These are phyloP conservation scores for Scophthalmus maximus DNA, from an alignment of 2,113 vertebrate species.

Conservation along the genomic window DNA sequence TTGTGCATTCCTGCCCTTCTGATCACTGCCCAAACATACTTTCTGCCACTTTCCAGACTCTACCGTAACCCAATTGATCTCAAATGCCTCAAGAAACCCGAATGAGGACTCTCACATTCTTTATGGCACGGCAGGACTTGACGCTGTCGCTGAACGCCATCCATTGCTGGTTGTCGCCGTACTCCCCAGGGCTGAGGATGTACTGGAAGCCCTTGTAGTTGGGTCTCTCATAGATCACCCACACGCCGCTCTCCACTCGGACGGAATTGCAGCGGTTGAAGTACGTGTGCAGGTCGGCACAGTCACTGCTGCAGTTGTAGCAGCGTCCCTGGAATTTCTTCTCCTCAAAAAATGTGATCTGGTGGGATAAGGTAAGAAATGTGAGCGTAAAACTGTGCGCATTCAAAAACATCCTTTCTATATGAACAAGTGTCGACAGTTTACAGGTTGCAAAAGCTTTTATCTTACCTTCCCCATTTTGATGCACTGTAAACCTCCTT, in stretches of 20 bases:
- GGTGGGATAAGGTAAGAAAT: conserved; percentile 5
- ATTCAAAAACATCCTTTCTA: too few relatives aligned
- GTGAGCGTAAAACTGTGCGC: too few relatives aligned
- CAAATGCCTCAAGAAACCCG: not conserved
- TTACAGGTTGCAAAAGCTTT: not conserved
- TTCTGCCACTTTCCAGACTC: not conserved
- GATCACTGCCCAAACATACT: not conserved
- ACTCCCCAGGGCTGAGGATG: conserved; percentile 79
- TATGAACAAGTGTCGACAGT: fast-evolving
- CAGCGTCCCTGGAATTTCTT: conserved; percentile 82
- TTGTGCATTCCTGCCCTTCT: conserved; percentile 16
- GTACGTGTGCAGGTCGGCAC: conserved; percentile 75
- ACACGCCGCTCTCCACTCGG: conserved; percentile 75
- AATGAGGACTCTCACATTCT: conserved; percentile 63
- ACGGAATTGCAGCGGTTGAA: conserved; percentile 77
- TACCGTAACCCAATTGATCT: not conserved
- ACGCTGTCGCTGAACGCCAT: conserved; percentile 80
- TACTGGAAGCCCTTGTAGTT: conserved; percentile 80
- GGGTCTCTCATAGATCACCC: conserved; percentile 80
- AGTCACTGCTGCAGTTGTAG: conserved; percentile 80
- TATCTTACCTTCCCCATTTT: conserved; percentile 73
- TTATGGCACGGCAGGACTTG: conserved; percentile 77
- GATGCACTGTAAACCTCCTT: conserved; percentile 44
- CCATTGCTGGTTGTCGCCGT: conserved; percentile 79
- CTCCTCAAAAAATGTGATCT: conserved; percentile 82